Base-by-base conservation (phyloP, 2,797 vertebrate species). In the Pterois miles region DNA sequence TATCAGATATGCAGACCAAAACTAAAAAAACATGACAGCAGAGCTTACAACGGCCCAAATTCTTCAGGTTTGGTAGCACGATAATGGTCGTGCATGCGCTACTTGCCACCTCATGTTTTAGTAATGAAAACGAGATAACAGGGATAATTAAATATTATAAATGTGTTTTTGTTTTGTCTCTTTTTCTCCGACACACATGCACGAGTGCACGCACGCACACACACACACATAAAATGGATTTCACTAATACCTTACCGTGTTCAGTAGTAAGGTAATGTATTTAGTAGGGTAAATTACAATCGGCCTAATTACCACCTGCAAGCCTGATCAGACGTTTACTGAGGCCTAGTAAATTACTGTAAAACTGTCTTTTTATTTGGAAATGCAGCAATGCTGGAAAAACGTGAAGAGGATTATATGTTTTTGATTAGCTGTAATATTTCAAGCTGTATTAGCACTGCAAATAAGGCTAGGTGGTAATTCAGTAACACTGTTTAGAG, bases 291-390 rank as follows among this genome's bases (percentile, higher is more conserved):
- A 2, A 33, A 43, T 58, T 71, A 66, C 34, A 6, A 67, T 8
- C 38, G 34, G 54, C 22, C 10, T 60, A 70, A 80, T 65, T 31
- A 62, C 66, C 60, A 66, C 36, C 18, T 59, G 64, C 18, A 18
- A 38, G 8, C 54, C 46, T 54, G 36, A 48, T 65, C 29, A 65
- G 34, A 71, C 36, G 34, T 34, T 9, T 6, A 8, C 0, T 6
- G 29, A 6, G 5, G 1, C 18, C 16, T 52, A 1, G 29, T 52
- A 38, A 34, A 65, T 40, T n/a, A 12, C 6, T n/a, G n/a, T n/a
- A n/a, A n/a, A 53, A n/a, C n/a, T 10, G 6, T 14, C n/a, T 27
- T 43, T 48, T 18, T 27, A 56, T 27, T 50, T 36, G 9, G 12
- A 34, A 54, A 48, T 36, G 2, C 9, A 46, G 36, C 22, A 50